Base-by-base conservation (phyloP, 2,888 invertebrate species). In the Thymelicus lineola region DNA sequence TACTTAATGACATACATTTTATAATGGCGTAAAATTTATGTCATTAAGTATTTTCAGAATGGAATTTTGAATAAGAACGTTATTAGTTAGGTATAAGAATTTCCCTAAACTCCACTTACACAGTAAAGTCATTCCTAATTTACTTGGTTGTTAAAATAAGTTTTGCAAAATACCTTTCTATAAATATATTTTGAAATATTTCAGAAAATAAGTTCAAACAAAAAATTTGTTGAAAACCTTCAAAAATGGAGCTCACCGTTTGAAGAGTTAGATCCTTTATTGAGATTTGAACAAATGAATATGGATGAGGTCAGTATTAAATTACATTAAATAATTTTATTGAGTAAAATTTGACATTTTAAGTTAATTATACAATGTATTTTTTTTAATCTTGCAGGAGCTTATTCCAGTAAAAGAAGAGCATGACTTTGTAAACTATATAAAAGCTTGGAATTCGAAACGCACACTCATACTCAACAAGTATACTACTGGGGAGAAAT, bases 401-500 rank as follows among this genome's bases (percentile, higher is more conserved):
- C 68, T 73, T 10, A 76, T 76, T 63, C 75, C 77, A 48, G 82
- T 82, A 53, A 75, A 82, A 46, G 66, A 74, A 70, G 77, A 76
- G 50, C 82, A 82, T 66, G 78, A 79, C 46, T 93, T 94, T 20
- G 94, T 95, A 71, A 88, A 87, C 77, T 94, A 94, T 72, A 90
- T 96, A 74, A 96, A 97, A 82, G 96, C 96, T 14, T 99, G 99
- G 99, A 94, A 94, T 74, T 88, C 94, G 0, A 96, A 96, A 79
- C 96, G 97, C 75, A 85, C 95, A 59, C 94, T 94, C n/a, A 98
- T 99, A 82, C 94, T 99, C 12, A 96, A 95, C 77, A 97, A 97
- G 87, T 99, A 97, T 81, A 99, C 98, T 45, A 99, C 99, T 66
- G 97, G 97, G 12, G 98, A 99, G 88, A 98, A 98, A 84, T 90